These are phyloP conservation scores for Catocala sponsa DNA, from an alignment of 2,888 invertebrate genomes.

Conservation along the genomic window DNA sequence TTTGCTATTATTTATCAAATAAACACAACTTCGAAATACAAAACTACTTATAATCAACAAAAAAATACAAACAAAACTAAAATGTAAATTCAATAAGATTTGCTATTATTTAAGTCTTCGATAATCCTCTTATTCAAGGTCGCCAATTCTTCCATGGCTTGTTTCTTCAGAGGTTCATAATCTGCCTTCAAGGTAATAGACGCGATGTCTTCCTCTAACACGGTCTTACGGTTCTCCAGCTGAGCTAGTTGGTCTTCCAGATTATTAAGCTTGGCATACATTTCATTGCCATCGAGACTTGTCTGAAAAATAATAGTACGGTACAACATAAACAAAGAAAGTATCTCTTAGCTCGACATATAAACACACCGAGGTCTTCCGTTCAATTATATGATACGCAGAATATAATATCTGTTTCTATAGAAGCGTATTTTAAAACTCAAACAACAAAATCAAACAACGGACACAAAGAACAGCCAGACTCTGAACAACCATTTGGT, in stretches of 20 bases:
- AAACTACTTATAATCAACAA: background rate
- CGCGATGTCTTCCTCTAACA: slow-evolving; percentile 90
- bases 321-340: too few relatives aligned
- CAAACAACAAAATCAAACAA: too few relatives aligned
- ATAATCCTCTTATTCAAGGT: slow-evolving; percentile 88
- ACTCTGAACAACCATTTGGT: too few relatives aligned
- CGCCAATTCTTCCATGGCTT: slow-evolving; percentile 86
- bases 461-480: too few relatives aligned
- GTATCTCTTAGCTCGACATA: too few relatives aligned
- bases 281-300: slow-evolving; percentile 91
- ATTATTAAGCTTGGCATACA: slow-evolving; percentile 90
- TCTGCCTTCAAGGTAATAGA: slow-evolving; percentile 91
- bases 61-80: background rate
- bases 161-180: slow-evolving; percentile 89
- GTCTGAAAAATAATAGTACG: slow-evolving; percentile 70
- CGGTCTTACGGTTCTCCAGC: slow-evolving; percentile 90
- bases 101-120: slow-evolving; percentile 73
- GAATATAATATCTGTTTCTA: too few relatives aligned
- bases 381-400: too few relatives aligned
- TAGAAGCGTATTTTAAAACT: too few relatives aligned
- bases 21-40: background rate
- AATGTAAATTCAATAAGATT: slow-evolving; percentile 63
- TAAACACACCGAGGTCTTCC: too few relatives aligned
- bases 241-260: slow-evolving; percentile 91
- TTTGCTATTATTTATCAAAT: slow-evolving; percentile 55